These are phyloP conservation scores for Oceanites oceanicus DNA, from an alignment of 2,113 vertebrate genomes.

Conservation along the genomic window DNA sequence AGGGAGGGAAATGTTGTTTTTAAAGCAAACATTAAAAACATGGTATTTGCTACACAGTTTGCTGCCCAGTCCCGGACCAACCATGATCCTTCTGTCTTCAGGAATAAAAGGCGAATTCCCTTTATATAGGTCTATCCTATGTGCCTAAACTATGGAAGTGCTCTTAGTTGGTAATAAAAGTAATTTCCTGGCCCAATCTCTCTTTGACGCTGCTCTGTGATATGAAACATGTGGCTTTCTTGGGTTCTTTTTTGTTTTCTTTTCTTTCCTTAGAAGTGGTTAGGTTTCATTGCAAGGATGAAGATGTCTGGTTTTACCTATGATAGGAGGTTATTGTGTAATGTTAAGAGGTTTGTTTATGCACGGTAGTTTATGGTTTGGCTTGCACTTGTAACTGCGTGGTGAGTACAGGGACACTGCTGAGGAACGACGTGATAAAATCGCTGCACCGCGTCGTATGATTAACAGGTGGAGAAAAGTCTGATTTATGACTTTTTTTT, in stretches of 20 bases:
- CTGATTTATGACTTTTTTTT: background rate
- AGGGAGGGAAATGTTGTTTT: background rate
- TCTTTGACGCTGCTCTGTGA: background rate
- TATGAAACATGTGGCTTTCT: background rate
- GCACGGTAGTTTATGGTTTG: background rate
- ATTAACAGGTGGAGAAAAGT: background rate
- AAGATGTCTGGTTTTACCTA: background rate
- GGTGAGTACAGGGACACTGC: background rate
- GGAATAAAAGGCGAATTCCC: background rate
- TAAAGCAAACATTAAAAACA: background rate
- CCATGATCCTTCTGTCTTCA: background rate
- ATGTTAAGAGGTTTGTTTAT: background rate
- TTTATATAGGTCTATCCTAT: background rate
- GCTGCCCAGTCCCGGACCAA: background rate
- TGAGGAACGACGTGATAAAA: background rate
- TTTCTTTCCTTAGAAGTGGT: background rate
- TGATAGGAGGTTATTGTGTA: background rate
- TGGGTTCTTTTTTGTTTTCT: background rate
- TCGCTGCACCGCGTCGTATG: background rate
- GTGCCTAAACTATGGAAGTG: background rate
- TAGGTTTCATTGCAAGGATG: background rate
- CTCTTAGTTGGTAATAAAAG: background rate
- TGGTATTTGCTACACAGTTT: background rate
- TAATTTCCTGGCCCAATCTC: background rate
- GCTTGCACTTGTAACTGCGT: background rate